phyloP scores from a whole-genome alignment of 2,113 vertebrate species.

The Cyprinus carpio region DNA sequence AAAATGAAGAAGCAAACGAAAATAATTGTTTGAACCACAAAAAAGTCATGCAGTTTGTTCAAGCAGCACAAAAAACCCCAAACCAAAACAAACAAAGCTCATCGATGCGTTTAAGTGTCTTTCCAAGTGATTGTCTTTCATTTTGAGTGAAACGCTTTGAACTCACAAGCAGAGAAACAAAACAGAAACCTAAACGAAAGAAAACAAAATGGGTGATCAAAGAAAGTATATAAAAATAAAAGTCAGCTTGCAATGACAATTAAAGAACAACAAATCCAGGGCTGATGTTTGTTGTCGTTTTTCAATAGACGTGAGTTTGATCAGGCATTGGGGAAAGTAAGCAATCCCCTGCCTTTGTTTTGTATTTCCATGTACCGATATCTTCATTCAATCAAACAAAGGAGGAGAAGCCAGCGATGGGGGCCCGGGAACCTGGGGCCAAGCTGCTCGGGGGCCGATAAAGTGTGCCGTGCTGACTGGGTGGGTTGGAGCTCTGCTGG shows the following conservation, averaged over 20 bases:
- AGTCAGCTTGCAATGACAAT: neutral
- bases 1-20: neutral
- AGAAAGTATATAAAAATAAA: constrained; percentile 16
- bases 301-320: neutral
- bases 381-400: constrained; percentile 85
- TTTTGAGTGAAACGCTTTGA: neutral
- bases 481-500: constrained; percentile 85
- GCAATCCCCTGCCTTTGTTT: neutral
- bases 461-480: constrained; percentile 82
- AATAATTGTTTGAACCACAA: neutral
- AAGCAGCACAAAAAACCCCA: neutral
- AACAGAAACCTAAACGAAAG: neutral
- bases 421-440: constrained; percentile 87
- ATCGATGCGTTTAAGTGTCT: neutral
- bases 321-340: neutral
- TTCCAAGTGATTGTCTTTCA: constrained; percentile 26
- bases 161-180: constrained; percentile 3
- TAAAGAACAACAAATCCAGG: neutral
- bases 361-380: neutral
- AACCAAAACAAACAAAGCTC: neutral
- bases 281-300: constrained; percentile 25
- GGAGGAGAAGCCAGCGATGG: constrained; percentile 94
- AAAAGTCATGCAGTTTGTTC: constrained; percentile 34
- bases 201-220: constrained; percentile 22
- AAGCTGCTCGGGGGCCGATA: constrained; percentile 95